Evolutionary conservation across 2,113 vertebrate species (phyloP).

Genomic region (Otis tarda): DNA sequence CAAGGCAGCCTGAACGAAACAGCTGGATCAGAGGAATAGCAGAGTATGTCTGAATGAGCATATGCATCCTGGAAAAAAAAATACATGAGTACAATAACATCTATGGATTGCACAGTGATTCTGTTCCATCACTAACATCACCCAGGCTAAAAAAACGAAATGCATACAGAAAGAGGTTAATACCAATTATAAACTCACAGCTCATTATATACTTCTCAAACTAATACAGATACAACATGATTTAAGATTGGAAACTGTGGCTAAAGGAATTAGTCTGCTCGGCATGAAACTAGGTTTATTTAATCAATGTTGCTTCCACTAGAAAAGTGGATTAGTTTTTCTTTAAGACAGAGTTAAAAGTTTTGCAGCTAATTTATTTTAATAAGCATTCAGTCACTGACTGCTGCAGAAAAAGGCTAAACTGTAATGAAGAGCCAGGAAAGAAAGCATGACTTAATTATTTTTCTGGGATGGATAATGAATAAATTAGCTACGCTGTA

Average conservation of each 20-base stretch:
- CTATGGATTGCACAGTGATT: neutral
- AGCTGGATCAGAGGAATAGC: neutral
- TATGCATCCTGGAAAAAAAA: neutral
- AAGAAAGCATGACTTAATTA: constrained; percentile 83
- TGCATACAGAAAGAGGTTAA: constrained; percentile 58
- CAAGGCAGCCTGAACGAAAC: neutral
- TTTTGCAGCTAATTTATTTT: constrained; percentile 85
- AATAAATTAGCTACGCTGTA: constrained; percentile 84
- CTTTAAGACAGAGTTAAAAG: constrained; percentile 82
- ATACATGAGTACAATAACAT: neutral
- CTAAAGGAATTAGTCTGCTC: constrained; percentile 82
- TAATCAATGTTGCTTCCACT: constrained; percentile 78
- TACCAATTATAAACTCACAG: constrained; percentile 69
- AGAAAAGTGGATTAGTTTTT: constrained; percentile 80
- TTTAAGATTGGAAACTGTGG: constrained; percentile 77
- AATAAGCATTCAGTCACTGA: constrained; percentile 81
- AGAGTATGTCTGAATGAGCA: neutral
- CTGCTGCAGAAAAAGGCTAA: constrained; percentile 72
- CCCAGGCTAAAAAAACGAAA: neutral
- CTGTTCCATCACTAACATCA: neutral
- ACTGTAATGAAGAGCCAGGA: constrained; percentile 74
- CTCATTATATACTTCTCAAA: constrained; percentile 72
- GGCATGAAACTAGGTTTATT: constrained; percentile 78
- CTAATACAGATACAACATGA: constrained; percentile 74
- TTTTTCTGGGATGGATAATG: constrained; percentile 82